phyloP scores from a whole-genome alignment of 2,113 vertebrate species.

The Formicarius rufipectus region DNA sequence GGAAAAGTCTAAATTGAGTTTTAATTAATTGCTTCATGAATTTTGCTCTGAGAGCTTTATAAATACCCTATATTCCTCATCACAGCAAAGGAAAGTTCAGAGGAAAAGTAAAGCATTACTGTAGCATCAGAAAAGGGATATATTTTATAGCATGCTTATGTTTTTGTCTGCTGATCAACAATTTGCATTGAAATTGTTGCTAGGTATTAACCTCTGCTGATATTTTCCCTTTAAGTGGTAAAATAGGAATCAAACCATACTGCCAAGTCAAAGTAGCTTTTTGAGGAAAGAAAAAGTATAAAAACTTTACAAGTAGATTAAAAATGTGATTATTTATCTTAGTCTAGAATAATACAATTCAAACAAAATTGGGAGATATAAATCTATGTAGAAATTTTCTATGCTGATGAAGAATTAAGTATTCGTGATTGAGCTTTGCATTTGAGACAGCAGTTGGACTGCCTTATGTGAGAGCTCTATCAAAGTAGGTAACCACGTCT shows the following conservation, averaged over 20 bases:
- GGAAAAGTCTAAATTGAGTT: background rate
- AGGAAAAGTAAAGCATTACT: constrained; percentile 38
- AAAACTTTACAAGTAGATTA: background rate
- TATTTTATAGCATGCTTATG: background rate
- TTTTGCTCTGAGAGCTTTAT: background rate
- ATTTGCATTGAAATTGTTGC: background rate
- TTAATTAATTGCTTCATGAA: background rate
- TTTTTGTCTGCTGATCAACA: background rate
- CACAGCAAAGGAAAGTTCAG: background rate
- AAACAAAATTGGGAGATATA: background rate
- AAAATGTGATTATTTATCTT: constrained; percentile 31
- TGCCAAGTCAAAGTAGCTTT: background rate
- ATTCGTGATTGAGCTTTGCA: background rate
- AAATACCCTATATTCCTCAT: background rate
- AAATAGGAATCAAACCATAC: background rate
- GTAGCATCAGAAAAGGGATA: background rate
- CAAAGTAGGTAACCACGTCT: background rate
- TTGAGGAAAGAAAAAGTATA: background rate
- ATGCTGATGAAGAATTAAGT: background rate
- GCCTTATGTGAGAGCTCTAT: background rate
- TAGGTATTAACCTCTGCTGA: background rate
- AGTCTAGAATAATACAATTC: background rate
- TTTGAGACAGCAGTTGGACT: background rate
- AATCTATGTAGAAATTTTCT: background rate
- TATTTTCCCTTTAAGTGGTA: background rate